Evolutionary conservation across 2,113 vertebrate genomes (phyloP).

Genomic region (Thamnaconus septentrionalis): DNA sequence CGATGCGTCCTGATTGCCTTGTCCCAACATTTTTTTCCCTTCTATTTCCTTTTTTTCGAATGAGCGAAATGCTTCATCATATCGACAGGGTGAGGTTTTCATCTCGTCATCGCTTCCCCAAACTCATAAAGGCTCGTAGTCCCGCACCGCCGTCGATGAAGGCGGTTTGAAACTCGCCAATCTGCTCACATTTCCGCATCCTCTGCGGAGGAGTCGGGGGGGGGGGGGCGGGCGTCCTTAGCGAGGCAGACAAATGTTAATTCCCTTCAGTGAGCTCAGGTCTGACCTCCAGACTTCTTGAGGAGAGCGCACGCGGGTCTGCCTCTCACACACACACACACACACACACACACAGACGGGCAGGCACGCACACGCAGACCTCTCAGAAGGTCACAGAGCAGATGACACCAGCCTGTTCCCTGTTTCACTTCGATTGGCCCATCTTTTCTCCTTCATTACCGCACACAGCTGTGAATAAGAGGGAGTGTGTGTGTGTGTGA

Average conservation of each 20-base stretch:
- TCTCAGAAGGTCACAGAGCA: slow-evolving; percentile 79
- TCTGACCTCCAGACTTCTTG: slow-evolving; percentile 77
- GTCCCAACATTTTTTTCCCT: neutral
- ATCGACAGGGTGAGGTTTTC: no score
- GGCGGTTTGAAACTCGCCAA: slow-evolving; percentile 32
- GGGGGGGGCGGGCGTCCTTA: slow-evolving; percentile 59
- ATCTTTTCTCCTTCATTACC: slow-evolving; percentile 81
- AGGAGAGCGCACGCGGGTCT: slow-evolving; percentile 32
- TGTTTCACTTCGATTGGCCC: slow-evolving; percentile 74
- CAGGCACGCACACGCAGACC: slow-evolving; percentile 45
- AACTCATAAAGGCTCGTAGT: no score
- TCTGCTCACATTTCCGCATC: slow-evolving; percentile 57
- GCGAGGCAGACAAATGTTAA: slow-evolving; percentile 77
- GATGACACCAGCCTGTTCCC: slow-evolving; percentile 71
- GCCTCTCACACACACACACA: slow-evolving; percentile 23
- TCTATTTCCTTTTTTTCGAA: neutral
- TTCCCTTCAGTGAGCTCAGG: slow-evolving; percentile 75
- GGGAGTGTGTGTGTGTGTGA: slow-evolving; percentile 64
- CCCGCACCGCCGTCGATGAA: neutral
- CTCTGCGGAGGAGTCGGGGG: slow-evolving; percentile 64
- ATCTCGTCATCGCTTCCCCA: no score
- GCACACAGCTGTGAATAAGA: slow-evolving; percentile 84
- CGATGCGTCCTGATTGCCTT: neutral
- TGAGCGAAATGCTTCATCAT: no score
- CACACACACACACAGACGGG: slow-evolving; percentile 30